Evolutionary conservation across 1,140 invertebrate species (phyloP).

Genomic region (Tribolium castaneum): DNA sequence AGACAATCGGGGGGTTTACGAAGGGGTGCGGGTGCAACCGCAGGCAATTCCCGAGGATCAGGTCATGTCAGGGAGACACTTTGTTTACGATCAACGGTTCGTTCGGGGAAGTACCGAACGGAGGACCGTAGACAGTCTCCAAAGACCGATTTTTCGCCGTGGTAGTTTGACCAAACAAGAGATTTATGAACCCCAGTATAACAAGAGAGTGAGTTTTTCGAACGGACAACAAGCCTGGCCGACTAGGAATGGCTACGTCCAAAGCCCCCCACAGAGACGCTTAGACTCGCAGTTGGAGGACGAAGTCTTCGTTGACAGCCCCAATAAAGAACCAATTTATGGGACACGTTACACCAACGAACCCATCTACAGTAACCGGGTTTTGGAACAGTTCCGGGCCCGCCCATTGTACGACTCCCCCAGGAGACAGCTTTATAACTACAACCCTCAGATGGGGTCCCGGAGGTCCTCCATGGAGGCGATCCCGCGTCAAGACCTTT

Average conservation of each 20-base stretch:
- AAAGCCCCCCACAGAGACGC: slow-evolving; percentile 68
- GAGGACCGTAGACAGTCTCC: slow-evolving; percentile 49
- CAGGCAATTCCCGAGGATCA: slow-evolving; percentile 56
- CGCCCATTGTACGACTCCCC: background rate
- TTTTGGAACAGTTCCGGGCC: background rate
- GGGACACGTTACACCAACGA: slow-evolving; percentile 45
- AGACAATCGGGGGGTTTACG: slow-evolving; percentile 42
- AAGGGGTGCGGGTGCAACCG: slow-evolving; percentile 35
- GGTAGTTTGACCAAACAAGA: slow-evolving; percentile 64
- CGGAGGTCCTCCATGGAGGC: slow-evolving; percentile 20
- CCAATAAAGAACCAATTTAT: slow-evolving; percentile 48
- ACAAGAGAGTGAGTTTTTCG: slow-evolving; percentile 68
- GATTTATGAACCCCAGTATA: slow-evolving; percentile 42
- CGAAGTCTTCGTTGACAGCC: slow-evolving; percentile 52
- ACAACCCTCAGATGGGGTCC: slow-evolving; percentile 1
- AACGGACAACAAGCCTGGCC: slow-evolving; percentile 65
- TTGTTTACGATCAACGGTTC: slow-evolving; percentile 52
- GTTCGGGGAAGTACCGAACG: slow-evolving; percentile 51
- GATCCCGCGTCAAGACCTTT: slow-evolving; percentile 11
- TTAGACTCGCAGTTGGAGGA: slow-evolving; percentile 54
- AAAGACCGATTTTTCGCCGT: slow-evolving; percentile 67
- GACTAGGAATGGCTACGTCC: slow-evolving; percentile 67
- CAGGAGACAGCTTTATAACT: background rate
- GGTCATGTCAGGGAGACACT: slow-evolving; percentile 32
- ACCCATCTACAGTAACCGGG: slow-evolving; percentile 48